These are phyloP conservation scores for Tetranychus piercei DNA, from an alignment of 2,888 invertebrate genomes.

Conservation along the genomic window DNA sequence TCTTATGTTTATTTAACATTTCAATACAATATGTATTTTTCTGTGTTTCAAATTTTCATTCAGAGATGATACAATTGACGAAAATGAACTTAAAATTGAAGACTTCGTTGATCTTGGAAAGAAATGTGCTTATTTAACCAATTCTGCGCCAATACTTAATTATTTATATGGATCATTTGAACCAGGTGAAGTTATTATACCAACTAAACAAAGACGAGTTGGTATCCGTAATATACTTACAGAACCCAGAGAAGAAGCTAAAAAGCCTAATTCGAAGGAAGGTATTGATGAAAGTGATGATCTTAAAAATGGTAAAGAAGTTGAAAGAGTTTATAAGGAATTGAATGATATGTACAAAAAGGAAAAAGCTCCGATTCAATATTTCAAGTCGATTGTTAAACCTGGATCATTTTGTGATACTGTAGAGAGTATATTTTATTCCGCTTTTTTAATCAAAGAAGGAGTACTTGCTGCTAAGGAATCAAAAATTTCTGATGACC, in stretches of 20 bases:
- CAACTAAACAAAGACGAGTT: not conserved
- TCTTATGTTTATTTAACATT: not conserved
- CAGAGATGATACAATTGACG: not conserved
- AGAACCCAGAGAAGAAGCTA: not conserved
- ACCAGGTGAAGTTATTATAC: not conserved
- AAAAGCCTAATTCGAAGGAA: not conserved
- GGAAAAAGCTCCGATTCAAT: not conserved
- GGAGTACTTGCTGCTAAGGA: not conserved
- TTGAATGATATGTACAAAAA: not conserved
- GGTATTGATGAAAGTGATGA: not conserved
- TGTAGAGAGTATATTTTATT: not conserved
- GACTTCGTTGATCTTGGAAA: not conserved
- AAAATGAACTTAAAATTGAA: not conserved
- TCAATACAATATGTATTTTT: not conserved
- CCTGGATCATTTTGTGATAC: not conserved
- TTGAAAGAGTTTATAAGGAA: not conserved
- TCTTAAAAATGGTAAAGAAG: not conserved
- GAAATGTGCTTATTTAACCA: not conserved
- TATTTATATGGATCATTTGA: not conserved
- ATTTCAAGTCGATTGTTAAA: not conserved
- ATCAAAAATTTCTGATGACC: not conserved
- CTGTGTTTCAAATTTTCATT: not conserved
- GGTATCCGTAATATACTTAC: not conserved
- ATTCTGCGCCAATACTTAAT: not conserved
- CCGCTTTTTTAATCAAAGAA: not conserved